Evolutionary conservation across 2,113 vertebrate genomes (phyloP).

Genomic region (Physeter macrocephalus): DNA sequence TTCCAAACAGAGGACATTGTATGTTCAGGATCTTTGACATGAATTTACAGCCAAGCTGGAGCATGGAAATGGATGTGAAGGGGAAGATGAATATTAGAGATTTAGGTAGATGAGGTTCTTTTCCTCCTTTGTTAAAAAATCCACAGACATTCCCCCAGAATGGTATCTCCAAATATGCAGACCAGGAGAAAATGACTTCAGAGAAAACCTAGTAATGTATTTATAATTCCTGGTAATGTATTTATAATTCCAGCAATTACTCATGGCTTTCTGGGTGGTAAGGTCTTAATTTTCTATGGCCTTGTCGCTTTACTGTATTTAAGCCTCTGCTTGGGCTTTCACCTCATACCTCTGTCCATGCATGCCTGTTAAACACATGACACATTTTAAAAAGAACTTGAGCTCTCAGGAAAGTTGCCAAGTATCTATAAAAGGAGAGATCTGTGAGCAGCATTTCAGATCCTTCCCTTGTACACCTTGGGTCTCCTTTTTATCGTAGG

Average conservation of each 20-base stretch:
- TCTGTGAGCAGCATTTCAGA: slow-evolving; percentile 22
- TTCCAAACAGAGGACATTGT: not conserved
- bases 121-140: not conserved
- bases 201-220: slow-evolving; percentile 1
- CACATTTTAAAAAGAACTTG: slow-evolving; percentile 47
- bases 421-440: slow-evolving; percentile 52
- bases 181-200: slow-evolving; percentile 4
- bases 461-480: slow-evolving; percentile 6
- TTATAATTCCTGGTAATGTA: not conserved
- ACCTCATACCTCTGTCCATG: slow-evolving; percentile 19
- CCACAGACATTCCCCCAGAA: not conserved
- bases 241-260: slow-evolving; percentile 3
- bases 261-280: not conserved
- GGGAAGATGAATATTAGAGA: not conserved
- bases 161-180: not conserved
- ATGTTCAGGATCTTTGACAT: not conserved
- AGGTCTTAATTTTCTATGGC: not conserved
- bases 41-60: not conserved
- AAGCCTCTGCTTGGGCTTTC: not conserved
- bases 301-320: not conserved
- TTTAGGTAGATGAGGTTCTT: not conserved
- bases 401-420: slow-evolving; percentile 52
- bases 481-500: not conserved
- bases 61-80: not conserved
- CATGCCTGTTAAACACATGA: slow-evolving; percentile 55